These are phyloP conservation scores for Ophion slaviceki DNA, from an alignment of 2,888 invertebrate species.

Conservation along the genomic window DNA sequence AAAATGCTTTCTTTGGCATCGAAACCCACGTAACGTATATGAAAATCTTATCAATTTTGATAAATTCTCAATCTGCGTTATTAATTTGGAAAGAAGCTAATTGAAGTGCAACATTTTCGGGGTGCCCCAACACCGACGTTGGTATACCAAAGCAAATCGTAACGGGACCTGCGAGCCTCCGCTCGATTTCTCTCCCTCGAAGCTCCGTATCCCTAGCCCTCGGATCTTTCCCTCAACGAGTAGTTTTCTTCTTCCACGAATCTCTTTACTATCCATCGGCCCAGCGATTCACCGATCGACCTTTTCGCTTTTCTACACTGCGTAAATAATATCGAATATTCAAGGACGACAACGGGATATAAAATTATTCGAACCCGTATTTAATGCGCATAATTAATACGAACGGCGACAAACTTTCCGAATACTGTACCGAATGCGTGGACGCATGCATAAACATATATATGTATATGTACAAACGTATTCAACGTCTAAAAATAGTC, in stretches of 20 bases:
- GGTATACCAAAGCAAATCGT: background rate
- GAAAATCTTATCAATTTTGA: background rate
- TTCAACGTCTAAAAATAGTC: constrained; percentile 67
- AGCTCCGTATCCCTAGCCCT: background rate
- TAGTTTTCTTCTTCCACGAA: background rate
- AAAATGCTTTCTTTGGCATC: too few relatives aligned
- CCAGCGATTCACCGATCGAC: background rate
- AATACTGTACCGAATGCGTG: constrained; percentile 29
- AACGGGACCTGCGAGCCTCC: background rate
- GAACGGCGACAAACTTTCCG: constrained; percentile 20
- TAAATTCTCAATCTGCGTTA: background rate
- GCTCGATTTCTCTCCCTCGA: background rate
- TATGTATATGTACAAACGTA: constrained; percentile 30
- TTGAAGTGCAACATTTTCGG: background rate
- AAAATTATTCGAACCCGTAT: background rate
- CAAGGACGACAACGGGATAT: constrained; percentile 50
- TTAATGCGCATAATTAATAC: constrained; percentile 33
- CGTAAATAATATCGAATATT: constrained; percentile 50
- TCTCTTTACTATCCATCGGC: background rate
- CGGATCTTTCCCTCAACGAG: background rate
- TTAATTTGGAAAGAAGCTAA: background rate
- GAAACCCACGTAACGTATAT: background rate
- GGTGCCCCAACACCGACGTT: background rate
- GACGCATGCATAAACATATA: constrained; percentile 12
- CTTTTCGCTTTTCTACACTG: background rate